Evolutionary conservation across 2,888 invertebrate genomes (phyloP).

Genomic region (Lasioglossum figueresi): DNA sequence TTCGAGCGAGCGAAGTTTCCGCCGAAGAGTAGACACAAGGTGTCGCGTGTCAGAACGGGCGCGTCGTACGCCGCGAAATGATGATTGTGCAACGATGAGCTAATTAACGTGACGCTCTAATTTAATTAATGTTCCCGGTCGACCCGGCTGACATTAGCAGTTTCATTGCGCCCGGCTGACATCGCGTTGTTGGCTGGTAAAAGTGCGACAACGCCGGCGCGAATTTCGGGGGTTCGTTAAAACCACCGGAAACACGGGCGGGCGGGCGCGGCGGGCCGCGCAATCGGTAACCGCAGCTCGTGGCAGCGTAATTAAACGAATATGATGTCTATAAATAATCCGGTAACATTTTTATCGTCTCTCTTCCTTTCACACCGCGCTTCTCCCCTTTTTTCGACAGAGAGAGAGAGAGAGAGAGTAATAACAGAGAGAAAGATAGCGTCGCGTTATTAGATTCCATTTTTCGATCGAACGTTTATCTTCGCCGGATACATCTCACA

Average conservation of each 20-base stretch:
- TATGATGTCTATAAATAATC: not conserved
- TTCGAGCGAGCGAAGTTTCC: not conserved
- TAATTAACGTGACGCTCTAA: constrained; percentile 51
- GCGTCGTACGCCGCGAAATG: constrained; percentile 37
- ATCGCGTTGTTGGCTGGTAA: constrained; percentile 29
- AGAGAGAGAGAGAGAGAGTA: not conserved
- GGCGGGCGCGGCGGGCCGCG: not conserved
- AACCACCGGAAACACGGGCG: constrained; percentile 1
- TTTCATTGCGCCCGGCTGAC: constrained; percentile 33
- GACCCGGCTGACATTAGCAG: constrained; percentile 32
- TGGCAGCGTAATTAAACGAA: constrained; percentile 7
- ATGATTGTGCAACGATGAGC: constrained; percentile 45
- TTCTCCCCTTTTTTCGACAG: not conserved
- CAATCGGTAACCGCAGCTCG: not conserved
- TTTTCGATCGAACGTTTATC: constrained; percentile 32
- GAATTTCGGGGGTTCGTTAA: not conserved
- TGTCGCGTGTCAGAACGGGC: not conserved
- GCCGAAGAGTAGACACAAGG: not conserved
- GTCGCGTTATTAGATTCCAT: not conserved
- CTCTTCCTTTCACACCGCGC: not conserved
- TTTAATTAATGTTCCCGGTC: constrained; percentile 50
- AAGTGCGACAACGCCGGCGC: constrained; percentile 21
- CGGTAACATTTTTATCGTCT: not conserved
- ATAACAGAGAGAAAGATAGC: not conserved
- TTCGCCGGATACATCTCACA: not conserved